Base-by-base conservation (phyloP, 2,888 invertebrate species). In the Linyphia triangularis region DNA sequence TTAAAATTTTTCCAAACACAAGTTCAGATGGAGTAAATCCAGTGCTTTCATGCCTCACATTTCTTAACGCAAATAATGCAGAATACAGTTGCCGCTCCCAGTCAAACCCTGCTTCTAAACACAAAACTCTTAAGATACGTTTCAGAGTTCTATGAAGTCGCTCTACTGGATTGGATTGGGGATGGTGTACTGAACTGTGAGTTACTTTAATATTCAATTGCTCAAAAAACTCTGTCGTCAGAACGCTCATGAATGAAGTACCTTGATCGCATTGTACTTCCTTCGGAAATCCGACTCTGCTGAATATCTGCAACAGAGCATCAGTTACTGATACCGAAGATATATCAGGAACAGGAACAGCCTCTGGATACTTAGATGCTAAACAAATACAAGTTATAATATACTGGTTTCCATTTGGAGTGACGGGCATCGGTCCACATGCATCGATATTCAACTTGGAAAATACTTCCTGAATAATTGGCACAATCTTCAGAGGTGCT, bases 401-500 rank as follows among this genome's bases (percentile, higher is more conserved):
- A 30, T 69, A 81, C 2, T 30, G 16, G 22, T 85, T 78, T 5
- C 51, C 70, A 6, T 13, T 69, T 13, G 43, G 1, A n/a, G 63
- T 43, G 10, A 33, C 2, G 0, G 63, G 72, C 1, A n/a, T n/a
- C 0, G 65, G 78, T 10, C 72, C 51, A 19, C 59, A 59, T 13
- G 43, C 63, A 69, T 85, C 85, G 4, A 73, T 4, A 65, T 79
- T 79, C 0, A 85, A 72, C 26, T 57, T 24, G 0, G 43, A 22
- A 61, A 85, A 79, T n/a, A 72, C 63, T 70, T 85, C 78, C 0
- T 30, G 10, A 19, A 85, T 78, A 4, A 85, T 16, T 0, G 65
- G 72, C 6, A 85, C 78, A n/a, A n/a, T n/a, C n/a, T n/a, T n/a
- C n/a, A n/a, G n/a, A n/a, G n/a, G n/a, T n/a, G n/a, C n/a, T n/a